Percentiles rank a stretch among this genome's conserved stretches.
Conservation (phyloP, 1,140 invertebrate genomes). For the Drosophila kepulauana region DNA sequence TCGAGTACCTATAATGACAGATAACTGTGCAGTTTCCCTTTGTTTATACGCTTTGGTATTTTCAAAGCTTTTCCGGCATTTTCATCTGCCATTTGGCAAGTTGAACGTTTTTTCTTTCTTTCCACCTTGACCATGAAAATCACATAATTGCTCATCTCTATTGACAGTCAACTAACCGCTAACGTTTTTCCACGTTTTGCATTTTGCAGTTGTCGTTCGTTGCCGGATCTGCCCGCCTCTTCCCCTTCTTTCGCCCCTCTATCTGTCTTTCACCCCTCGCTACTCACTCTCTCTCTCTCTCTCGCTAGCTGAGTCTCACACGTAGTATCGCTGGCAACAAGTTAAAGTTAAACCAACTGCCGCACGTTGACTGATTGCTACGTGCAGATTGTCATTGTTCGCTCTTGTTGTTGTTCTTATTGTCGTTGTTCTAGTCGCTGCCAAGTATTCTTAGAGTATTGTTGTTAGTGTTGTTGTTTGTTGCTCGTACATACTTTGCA, state of each 20-base stretch:
- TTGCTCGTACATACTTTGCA: conserved; percentile 75
- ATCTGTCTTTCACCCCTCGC: conserved; percentile 20
- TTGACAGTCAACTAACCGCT: conserved; percentile 49
- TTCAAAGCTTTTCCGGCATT: conserved; percentile 20
- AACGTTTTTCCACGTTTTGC: conserved; percentile 70
- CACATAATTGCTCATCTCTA: conserved; percentile 69
- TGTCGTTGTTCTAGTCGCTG: conserved; percentile 57
- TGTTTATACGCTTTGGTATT: neutral
- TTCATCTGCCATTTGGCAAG: conserved; percentile 11
- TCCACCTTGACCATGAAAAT: conserved; percentile 38
- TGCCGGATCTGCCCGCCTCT: conserved; percentile 46
- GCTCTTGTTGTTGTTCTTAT: conserved; percentile 57
- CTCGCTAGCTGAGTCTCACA: conserved; percentile 42
- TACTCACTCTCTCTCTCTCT: conserved; percentile 20
- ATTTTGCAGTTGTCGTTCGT: conserved; percentile 69
- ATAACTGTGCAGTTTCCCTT: neutral
- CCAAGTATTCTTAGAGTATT: conserved; percentile 33
- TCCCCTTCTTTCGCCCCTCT: neutral
- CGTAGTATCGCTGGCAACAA: conserved; percentile 69
- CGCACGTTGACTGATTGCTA: conserved; percentile 82
- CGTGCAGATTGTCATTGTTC: conserved; percentile 82
- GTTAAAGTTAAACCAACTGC: conserved; percentile 82
- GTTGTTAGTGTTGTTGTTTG: conserved; percentile 55
- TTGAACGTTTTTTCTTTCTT: conserved; percentile 25
- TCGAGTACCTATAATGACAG: neutral